These are phyloP conservation scores for Calidris pugnax DNA, from an alignment of 2,113 vertebrate genomes.

Conservation along the genomic window DNA sequence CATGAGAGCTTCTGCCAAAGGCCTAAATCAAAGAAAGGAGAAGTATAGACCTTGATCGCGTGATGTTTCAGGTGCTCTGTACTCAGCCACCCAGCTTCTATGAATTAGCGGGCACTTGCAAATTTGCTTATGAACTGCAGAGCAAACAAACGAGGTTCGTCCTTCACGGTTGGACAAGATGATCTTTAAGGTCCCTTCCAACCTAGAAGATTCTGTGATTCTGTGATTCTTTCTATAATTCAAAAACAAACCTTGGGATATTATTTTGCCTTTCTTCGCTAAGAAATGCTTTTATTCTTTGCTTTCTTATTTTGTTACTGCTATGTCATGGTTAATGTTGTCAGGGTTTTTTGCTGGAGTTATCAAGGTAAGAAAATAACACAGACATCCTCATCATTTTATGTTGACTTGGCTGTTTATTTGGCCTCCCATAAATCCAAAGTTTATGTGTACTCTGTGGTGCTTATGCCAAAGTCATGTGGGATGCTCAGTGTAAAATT, in stretches of 20 bases:
- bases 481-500: not conserved
- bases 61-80: not conserved
- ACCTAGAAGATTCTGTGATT: too few species aligned
- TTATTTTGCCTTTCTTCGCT: not conserved
- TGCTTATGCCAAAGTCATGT: not conserved
- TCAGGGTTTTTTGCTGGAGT: accelerated
- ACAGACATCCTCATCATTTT: not conserved
- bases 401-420: not conserved
- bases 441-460: not conserved
- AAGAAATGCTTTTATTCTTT: not conserved
- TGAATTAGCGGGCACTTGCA: not conserved
- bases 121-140: not conserved
- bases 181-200: too few species aligned
- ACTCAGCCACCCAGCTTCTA: not conserved
- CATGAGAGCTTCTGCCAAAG: not conserved
- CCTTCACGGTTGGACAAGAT: too few species aligned
- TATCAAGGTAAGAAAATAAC: not conserved
- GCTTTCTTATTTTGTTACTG: not conserved
- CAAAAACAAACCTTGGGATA: not conserved
- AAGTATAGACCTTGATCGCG: not conserved
- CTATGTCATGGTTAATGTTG: not conserved
- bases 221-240: not conserved
- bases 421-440: not conserved
- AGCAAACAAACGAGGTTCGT: not conserved
- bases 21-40: not conserved